Conservation (phyloP, 92 coral and sea anemone species). For the Porites cylindrica region DNA sequence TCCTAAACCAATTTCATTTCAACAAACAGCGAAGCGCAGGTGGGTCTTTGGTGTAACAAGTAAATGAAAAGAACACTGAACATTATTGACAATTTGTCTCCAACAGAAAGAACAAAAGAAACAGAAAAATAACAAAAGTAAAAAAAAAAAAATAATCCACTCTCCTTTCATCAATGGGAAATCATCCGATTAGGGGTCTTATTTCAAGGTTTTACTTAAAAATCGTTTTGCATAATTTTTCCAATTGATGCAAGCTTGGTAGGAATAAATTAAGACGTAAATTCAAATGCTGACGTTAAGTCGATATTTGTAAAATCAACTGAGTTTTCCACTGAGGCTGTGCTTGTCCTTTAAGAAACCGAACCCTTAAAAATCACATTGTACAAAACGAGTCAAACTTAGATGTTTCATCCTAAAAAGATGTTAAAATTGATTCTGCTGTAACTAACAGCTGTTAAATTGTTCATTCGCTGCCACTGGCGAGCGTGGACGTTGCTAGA, state of each 20-base stretch:
- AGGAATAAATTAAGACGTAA: no score
- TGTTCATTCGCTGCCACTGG: background rate
- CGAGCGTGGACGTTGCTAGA: background rate
- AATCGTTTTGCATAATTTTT: background rate
- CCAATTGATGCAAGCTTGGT: background rate
- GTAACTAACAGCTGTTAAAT: background rate
- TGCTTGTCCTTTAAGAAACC: background rate
- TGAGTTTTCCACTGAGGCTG: background rate
- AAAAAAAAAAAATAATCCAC: no score
- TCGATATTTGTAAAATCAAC: background rate
- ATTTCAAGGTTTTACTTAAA: background rate
- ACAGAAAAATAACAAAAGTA: background rate
- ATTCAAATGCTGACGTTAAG: no score
- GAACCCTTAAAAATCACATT: no score
- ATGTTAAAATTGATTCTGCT: background rate
- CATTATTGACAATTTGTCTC: background rate
- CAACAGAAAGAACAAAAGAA: background rate
- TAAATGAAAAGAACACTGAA: background rate
- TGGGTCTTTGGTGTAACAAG: constrained; percentile 9
- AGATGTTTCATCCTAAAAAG: background rate
- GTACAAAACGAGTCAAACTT: background rate
- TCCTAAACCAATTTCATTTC: background rate
- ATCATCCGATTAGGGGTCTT: no score
- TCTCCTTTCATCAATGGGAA: no score
- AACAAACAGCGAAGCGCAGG: constrained; percentile 33